Evolutionary conservation across 2,888 invertebrate genomes (phyloP), one percentile per base, ranked within the genome.

Genomic region (Drosophila engyochracea): DNA sequence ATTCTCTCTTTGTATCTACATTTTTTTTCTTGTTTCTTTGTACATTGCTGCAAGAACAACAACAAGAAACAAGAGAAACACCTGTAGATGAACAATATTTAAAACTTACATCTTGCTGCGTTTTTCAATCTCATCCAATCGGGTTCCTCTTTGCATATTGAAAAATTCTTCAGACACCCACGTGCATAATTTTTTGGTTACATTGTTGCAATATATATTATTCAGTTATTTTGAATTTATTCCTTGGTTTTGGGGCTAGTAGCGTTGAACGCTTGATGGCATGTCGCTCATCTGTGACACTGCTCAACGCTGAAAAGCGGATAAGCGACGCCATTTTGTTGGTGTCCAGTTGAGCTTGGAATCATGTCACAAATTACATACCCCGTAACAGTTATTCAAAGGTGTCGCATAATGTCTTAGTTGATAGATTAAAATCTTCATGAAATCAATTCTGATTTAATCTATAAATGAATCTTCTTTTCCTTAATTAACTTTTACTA

Each of bases 221-320:
- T 59, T 54, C 35, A 62, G 52, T 39, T 55, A 54, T 44, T 62
- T 35, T 66, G 53, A 47, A 60, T 58, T 57, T 49, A 49, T 49
- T 37, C 37, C 41, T 61, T 52, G 52, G 49, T 60, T 47, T 31
- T 14, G 41, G 35, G 53, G 59, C 55, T 57, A 55, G 66, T 71
- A 71, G 75, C 79, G 72, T 72, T 76, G 76, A 47, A 63, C 70
- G 72, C 78, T 82, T 81, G 73, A 75, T 76, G 65, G 73, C 64
- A 68, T 57, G 54, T 64, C 49, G 41, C 66, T 80, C 73, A 80
- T 54, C 76, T 67, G 73, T 76, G 68, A 58, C 79, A 49, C 33
- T 51, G 60, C 65, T 28, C 19, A 28, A 51, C 37, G 31, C 64
- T 52, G 16, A 44, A 54, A 64, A 53, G 62, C 57, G 58, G 57